Conservation (phyloP, 2,888 invertebrate genomes). For the Orthosia cruda region DNA sequence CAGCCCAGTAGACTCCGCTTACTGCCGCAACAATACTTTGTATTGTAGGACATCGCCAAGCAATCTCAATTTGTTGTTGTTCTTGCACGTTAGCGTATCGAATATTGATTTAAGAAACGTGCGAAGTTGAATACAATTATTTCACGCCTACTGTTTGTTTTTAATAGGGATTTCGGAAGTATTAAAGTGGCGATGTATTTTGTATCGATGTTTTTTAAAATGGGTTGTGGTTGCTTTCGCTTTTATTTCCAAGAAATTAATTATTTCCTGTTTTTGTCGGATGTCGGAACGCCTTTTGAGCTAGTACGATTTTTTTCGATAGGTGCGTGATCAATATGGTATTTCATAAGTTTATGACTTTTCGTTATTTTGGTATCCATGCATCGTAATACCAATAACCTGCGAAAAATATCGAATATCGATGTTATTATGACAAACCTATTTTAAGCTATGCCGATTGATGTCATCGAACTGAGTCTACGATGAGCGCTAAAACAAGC, state of each 20-base stretch:
- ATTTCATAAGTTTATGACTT: no score
- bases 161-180: background rate
- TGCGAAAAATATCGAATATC: background rate
- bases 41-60: conserved; percentile 19
- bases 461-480: conserved; percentile 57
- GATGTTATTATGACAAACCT: background rate
- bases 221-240: no score
- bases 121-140: conserved; percentile 35
- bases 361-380: background rate
- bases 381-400: background rate
- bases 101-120: conserved; percentile 50
- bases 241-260: no score
- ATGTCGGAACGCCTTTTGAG: no score
- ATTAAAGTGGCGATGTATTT: no score
- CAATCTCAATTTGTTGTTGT: conserved; percentile 35
- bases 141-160: conserved; percentile 37
- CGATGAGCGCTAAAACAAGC: conserved; percentile 34
- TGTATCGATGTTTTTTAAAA: no score
- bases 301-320: no score
- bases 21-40: conserved; percentile 7
- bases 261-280: no score
- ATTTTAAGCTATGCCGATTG: conserved; percentile 18
- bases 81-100: conserved; percentile 38
- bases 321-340: no score
- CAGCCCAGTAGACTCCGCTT: background rate